A percentile compares a stretch with the other conserved stretches of the same genome.
Conservation (phyloP, 2,797 vertebrate genomes). For the Hypotaenidia okinawae region DNA sequence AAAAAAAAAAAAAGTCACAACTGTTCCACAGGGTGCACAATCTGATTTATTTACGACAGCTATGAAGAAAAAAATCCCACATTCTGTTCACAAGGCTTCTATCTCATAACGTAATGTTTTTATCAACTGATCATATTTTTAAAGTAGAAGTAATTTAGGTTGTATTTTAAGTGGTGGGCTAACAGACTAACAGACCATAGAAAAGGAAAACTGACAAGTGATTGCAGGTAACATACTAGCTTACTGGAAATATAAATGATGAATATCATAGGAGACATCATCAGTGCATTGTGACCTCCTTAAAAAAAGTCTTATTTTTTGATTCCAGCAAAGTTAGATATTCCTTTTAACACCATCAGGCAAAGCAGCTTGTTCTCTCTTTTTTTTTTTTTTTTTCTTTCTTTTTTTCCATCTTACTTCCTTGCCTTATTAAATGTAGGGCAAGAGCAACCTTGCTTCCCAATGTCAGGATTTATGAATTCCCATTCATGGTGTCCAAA, state of each 20-base stretch:
- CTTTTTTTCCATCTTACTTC: not conserved
- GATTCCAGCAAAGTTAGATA: not conserved
- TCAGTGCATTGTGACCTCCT: not conserved
- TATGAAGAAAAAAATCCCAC: not conserved
- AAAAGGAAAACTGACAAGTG: not conserved
- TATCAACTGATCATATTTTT: not conserved
- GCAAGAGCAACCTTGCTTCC: conserved; percentile 11
- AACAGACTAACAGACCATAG: not conserved
- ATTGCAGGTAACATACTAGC: not conserved
- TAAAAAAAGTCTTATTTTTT: not conserved
- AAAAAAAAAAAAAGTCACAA: not conserved
- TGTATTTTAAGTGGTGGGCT: not conserved
- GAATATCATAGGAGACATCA: not conserved
- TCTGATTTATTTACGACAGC: not conserved
- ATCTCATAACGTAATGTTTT: not conserved
- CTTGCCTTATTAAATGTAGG: conserved; percentile 18
- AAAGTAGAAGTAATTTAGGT: not conserved
- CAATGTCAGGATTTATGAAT: conserved; percentile 48
- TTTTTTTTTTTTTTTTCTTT: not conserved
- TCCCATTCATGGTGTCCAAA: not conserved
- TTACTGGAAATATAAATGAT: conserved; percentile 13
- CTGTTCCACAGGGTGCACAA: not conserved
- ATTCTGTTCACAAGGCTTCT: not conserved
- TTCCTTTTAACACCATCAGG: not conserved
- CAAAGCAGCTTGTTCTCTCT: not conserved